Base-by-base conservation (phyloP, 2,888 invertebrate species). In the Atrina japonica region DNA sequence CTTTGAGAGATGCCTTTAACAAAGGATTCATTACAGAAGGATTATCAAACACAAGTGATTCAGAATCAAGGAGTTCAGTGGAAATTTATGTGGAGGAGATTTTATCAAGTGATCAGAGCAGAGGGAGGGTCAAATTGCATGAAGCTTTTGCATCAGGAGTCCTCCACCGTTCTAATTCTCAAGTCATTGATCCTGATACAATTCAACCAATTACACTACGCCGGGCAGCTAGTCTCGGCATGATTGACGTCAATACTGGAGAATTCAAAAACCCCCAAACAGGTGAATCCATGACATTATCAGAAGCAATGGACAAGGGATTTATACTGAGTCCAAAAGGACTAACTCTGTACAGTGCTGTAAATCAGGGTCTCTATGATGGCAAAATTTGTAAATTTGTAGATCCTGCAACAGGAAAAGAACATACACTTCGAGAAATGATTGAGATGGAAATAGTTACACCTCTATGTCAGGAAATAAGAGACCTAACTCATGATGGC, bases 221-320 rank as follows among this genome's bases (percentile, higher is more conserved):
- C 18, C 81, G 84, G 64, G 87, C 87, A 30, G 88, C 91, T n/a
- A 87, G 88, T 66, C 80, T 93, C 52, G 95, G 95, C 70, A 82
- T 88, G 78, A 85, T 88, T 61, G 86, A 88, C 64, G 69, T 81
- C 21, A 86, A 85, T 59, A 83, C 83, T 67, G 86, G 86, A 14
- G 84, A 86, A 50, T 87, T 87, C 60, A 84, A 82, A 72, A 85
- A 88, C 59, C 88, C 86, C 27, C 86, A 87, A 52, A 83, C 86
- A 35, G 86, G 86, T 18, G 85, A 86, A 47, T 80, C 78, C 41
- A 85, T 85, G 76, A 74, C 83, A 9, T 60, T 86, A 30, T 73
- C 82, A 29, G 81, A 84, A 50, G 88, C 87, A 64, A 82, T 87
- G 9, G 73, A 84, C 45, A 83, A 80, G 66, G 88, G 86, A 6